Conservation (phyloP, 1,140 invertebrate genomes). For the Scaptomyza hsui region DNA sequence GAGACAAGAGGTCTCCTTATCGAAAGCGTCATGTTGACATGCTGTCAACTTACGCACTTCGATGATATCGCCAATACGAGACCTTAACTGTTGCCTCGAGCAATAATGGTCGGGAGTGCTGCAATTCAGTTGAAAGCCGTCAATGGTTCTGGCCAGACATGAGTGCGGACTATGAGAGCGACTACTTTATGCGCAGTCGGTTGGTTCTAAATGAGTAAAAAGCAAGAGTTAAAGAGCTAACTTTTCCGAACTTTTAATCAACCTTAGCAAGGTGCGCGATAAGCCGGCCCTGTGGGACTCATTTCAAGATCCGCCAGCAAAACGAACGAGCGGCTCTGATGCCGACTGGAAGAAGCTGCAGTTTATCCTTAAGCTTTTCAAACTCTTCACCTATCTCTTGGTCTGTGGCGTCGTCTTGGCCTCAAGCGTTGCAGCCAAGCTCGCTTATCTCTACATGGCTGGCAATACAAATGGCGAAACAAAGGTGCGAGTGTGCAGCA, state of each 20-base stretch:
- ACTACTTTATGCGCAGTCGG: conserved; percentile 55
- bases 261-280: conserved; percentile 52
- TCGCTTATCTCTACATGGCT: conserved; percentile 94
- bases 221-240: neutral
- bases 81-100: conserved; percentile 18
- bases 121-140: conserved; percentile 53
- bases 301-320: conserved; percentile 90
- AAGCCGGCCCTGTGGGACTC: conserved; percentile 71
- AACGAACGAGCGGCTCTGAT: conserved; percentile 93
- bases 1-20: conserved; percentile 28
- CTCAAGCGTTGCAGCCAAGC: conserved; percentile 92
- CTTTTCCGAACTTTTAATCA: neutral
- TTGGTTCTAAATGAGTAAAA: conserved; percentile 37
- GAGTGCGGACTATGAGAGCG: conserved; percentile 63
- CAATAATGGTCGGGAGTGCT: conserved; percentile 19
- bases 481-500: conserved; percentile 91
- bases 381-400: conserved; percentile 91
- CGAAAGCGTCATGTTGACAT: conserved; percentile 44
- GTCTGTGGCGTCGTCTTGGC: conserved; percentile 92
- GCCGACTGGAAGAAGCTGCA: conserved; percentile 93
- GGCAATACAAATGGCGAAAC: conserved; percentile 91
- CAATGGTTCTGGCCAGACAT: conserved; percentile 43
- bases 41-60: conserved; percentile 48
- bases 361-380: conserved; percentile 92
- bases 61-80: conserved; percentile 30